Conservation (phyloP, 2,113 vertebrate genomes). For the Illadopsis cleaveri region DNA sequence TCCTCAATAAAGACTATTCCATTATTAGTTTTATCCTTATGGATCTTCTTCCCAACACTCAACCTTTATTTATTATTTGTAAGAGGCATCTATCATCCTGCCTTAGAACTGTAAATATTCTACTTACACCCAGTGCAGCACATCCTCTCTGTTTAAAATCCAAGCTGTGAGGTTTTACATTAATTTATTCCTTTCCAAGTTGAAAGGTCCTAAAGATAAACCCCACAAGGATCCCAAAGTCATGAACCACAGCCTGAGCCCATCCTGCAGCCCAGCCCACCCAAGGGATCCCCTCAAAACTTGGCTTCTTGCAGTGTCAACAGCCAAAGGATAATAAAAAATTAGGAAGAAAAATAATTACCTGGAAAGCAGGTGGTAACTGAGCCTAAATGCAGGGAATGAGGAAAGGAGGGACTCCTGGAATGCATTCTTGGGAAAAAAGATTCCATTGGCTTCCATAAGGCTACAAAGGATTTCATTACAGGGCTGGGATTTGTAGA, state of each 20-base stretch:
- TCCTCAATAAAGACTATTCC: neutral
- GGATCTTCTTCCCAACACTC: conserved; percentile 46
- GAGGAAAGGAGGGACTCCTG: neutral
- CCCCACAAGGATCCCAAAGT: neutral
- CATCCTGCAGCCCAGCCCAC: neutral
- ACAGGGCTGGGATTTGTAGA: neutral
- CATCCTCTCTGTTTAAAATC: conserved; percentile 65
- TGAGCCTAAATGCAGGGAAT: neutral
- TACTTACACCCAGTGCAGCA: neutral
- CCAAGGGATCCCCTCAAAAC: neutral
- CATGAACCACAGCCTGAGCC: neutral
- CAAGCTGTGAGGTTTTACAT: conserved; percentile 16
- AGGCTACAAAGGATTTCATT: neutral
- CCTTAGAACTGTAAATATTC: conserved; percentile 58
- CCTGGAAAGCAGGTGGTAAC: neutral
- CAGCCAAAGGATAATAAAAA: neutral
- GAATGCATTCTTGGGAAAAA: neutral
- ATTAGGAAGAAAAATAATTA: neutral
- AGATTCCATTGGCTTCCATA: neutral
- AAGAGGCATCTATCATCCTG: conserved; percentile 54
- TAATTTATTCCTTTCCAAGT: conserved; percentile 30
- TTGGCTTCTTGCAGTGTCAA: neutral
- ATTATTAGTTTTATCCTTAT: conserved; percentile 26
- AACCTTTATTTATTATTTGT: conserved; percentile 58
- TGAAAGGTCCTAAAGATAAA: conserved; percentile 22